Base-by-base conservation (phyloP, 30 jellyfish, hydroid and myxozoan species). In the Rhopilema esculentum region DNA sequence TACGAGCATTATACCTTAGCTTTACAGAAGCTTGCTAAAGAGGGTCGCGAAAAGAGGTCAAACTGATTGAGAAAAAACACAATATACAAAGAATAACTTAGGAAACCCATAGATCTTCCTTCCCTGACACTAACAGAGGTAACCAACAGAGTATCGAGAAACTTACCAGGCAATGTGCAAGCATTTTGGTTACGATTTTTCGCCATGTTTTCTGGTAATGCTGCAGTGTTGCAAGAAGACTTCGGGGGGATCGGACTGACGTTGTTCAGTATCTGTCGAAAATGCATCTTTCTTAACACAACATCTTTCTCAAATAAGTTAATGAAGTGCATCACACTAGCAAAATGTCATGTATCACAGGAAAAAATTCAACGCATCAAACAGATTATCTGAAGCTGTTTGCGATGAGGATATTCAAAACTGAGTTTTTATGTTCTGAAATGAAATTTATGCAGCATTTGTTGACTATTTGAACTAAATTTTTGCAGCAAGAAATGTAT, bases 181-280 rank as follows among this genome's bases (percentile, higher is more conserved):
- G 97, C 78, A 66, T 68, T 84, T 69, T 72, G 92, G 29, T 28
- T 90, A 53, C 98, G 79, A 79, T 93, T 93, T 65, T 93, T 93
- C 16, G 50, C 62, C 80, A 84, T 69, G 76, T 93, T 93, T 16
- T 92, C 98, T 8, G 91, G 79, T 76, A 81, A 79, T 12, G 88
- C 64, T 8, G 97, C 98, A 1, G 76, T 66, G 66, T 70, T 73
- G 83, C 94, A 84, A 1, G 91, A 83, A 0, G 96, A 48, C 40
- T 88, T 84, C 72, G 98, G 85, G 0, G 86, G 93, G 12, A 83
- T 71, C 16, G 98, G 98, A 52, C 96, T 93, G 81, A 75, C 97
- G 72, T 88, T 89, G 86, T 93, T 93, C 72, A 93, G 70, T n/a
- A 84, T 85, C 98, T 93, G 69, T 22, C 50, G 49, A 26, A 25